Evolutionary conservation across 2,113 vertebrate species (phyloP), one percentile per base, ranked within the genome.

Genomic region (Thermophis baileyi): DNA sequence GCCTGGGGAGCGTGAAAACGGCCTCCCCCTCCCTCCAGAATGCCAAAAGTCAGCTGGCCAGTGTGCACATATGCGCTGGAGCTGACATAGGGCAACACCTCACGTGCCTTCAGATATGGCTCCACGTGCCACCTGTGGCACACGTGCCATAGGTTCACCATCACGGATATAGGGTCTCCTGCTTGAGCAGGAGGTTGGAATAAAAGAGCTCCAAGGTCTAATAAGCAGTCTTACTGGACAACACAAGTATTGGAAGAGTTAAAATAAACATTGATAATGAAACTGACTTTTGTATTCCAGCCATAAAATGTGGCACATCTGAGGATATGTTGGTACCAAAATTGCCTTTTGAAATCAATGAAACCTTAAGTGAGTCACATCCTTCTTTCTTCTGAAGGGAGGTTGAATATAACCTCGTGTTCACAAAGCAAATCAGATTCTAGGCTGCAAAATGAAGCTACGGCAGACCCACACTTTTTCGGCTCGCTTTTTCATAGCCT

Each of bases 381-480:
- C 1, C 2, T 93, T 90, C 89, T 88, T 91, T 89, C 40, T 91
- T 90, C 46, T 46, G 92, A 81, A 92, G 92, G 25, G 2, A 54
- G 85, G 16, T 50, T 60, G 49, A 90, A n/a, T 85, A 51, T 87
- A 94, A 91, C 46, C 4, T 85, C 69, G 63, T 47, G 90, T 91
- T 90, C 89, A 30, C 60, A 93, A 93, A 94, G 6, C 3, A 94
- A 94, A 94, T 90, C 35, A 93, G 54, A 92, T 90, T 92, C 27
- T n/a, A 90, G 24, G 60, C 63, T 50, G n/a, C 1, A 90, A 94
- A 96, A 92, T 16, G 1, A 9, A 54, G 50, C 91, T 35, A 54
- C 24, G 91, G 93, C 95, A 94, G 90, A 24, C 9, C 9, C 0
- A 0, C n/a, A 7, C 6, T 91, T 92, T 54, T 9, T 81, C 1